These are phyloP conservation scores for Drosophila austrosaltans DNA, from an alignment of 2,888 invertebrate genomes.

Conservation along the genomic window DNA sequence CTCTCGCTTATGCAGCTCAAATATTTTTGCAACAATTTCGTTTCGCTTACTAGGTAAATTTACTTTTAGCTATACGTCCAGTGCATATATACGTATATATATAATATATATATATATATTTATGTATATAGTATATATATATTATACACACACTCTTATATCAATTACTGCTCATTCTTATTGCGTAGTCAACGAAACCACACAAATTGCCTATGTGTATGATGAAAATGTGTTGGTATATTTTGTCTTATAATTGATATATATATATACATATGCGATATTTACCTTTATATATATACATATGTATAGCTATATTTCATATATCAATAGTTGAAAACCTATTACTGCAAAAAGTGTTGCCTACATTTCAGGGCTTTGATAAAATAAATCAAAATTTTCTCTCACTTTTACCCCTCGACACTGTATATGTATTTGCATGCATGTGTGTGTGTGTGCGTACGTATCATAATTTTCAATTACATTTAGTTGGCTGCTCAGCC, in stretches of 20 bases:
- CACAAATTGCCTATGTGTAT: no score
- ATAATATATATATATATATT: background rate
- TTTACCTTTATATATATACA: background rate
- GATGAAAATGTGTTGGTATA: no score
- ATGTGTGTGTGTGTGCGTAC: background rate
- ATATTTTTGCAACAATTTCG: conserved; percentile 73
- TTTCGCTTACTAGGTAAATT: conserved; percentile 70
- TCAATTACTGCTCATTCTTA: background rate
- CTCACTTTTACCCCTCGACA: conserved; percentile 4
- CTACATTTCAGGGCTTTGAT: conserved; percentile 36
- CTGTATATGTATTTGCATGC: no score
- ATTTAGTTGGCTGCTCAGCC: conserved; percentile 24
- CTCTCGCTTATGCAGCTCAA: conserved; percentile 66
- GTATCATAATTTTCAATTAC: conserved; percentile 55
- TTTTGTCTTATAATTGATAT: no score
- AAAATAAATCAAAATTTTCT: conserved; percentile 41
- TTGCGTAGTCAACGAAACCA: no score
- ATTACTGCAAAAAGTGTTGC: conserved; percentile 44
- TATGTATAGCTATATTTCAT: background rate
- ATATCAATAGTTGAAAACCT: conserved; percentile 1
- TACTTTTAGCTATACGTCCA: conserved; percentile 73
- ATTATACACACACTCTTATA: background rate
- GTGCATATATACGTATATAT: conserved; percentile 24
- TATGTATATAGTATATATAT: background rate
- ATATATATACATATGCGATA: background rate